Evolutionary conservation across 2,113 vertebrate species (phyloP), one percentile per base, ranked within the genome.

Genomic region (Onychorhynchus coronatus): DNA sequence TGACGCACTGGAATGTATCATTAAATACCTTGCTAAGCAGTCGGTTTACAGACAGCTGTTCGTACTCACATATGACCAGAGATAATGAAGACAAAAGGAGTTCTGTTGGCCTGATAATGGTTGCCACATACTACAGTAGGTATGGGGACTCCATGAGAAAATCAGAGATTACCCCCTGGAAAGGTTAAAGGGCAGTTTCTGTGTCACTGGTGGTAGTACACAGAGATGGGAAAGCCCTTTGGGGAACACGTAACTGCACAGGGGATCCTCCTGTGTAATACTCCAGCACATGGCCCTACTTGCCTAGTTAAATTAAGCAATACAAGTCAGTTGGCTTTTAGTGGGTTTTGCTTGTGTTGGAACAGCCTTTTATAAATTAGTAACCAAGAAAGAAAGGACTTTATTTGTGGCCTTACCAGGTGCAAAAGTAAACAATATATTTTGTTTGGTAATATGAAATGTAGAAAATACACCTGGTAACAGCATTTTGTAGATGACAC

Each of bases 1-100:
- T 31, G 44, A 56, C 56, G 14, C 7, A 7, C 46, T 49, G 66
- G 46, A 62, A 41, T 39, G 14, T 11, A 35, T 46, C 21, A 53
- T 19, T 49, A 31, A 73, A 23, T 2, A 31, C 8, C 6, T 76
- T 53, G 14, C 9, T 19, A 21, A 86, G 59, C 18, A 46, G 22
- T 13, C 27, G 85, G 3, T 59, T 76, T 33, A n/a, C 30, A 80
- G 49, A 8, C 8, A 61, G 31, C 11, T 44, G 22, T 8, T 39
- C 49, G n/a, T 50, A 25, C 33, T 53, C 17, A 7, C 27, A 5
- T 0, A 0, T 30, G 16, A 62, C 25, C 22, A 39, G 42, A 52
- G 12, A n/a, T 91, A n/a, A 58, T 13, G 11, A 87, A 61, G 39
- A 49, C 42, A 49, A 37, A 42, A 6, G 33, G 47, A 63, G 18